Conservation (phyloP, 2,797 vertebrate species). For the Liasis olivaceus region DNA sequence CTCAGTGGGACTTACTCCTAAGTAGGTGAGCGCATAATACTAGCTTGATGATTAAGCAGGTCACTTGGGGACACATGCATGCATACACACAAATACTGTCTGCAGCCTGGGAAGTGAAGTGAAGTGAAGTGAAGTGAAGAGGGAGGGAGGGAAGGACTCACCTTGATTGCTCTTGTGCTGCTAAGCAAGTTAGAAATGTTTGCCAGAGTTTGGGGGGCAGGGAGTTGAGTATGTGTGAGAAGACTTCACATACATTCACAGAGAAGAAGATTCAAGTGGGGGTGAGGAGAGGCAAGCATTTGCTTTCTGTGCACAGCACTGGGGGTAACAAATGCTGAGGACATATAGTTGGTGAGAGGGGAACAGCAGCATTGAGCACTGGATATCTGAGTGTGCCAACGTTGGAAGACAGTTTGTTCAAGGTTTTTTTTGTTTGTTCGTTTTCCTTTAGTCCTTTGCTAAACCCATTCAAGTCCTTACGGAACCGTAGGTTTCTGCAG, state of each 20-base stretch:
- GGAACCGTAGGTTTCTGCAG: neutral
- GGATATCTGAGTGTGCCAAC: neutral
- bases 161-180: neutral
- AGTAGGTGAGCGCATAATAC: constrained; percentile 28
- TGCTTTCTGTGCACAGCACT: neutral
- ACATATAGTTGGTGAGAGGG: neutral
- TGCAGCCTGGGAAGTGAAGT: neutral
- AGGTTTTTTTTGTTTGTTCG: neutral
- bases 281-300: neutral
- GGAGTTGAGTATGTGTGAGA: neutral
- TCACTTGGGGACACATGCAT: neutral
- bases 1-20: neutral
- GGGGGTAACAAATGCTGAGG: neutral
- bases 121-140: neutral
- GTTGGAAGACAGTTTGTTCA: neutral
- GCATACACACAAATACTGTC: neutral
- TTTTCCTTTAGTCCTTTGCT: neutral
- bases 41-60: neutral
- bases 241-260: no score
- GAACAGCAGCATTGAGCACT: no score
- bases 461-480: neutral
- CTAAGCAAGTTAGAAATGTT: neutral
- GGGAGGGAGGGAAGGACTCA: neutral
- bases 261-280: neutral
- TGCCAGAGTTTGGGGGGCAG: neutral